phyloP scores from a whole-genome alignment of 2,888 invertebrate species.

The Schizotus pectinicornis region DNA sequence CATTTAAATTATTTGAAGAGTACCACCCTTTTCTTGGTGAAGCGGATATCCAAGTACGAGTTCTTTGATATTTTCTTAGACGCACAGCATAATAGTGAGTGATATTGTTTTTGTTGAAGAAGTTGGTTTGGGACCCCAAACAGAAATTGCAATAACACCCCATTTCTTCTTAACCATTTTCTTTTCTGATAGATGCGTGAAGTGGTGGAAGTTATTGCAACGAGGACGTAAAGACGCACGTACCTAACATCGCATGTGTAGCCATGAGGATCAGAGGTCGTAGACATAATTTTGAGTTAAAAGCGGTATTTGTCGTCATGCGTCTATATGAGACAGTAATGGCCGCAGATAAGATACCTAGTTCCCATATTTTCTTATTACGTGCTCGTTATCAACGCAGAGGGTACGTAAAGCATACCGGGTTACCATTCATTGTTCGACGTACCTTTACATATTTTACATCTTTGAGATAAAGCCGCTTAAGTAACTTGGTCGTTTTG shows the following conservation, averaged over 20 bases:
- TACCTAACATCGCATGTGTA: background rate
- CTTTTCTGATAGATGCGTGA: background rate
- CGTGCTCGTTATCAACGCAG: conserved; percentile 2
- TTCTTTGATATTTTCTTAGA: too few relatives aligned
- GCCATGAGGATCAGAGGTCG: conserved; percentile 32
- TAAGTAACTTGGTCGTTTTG: conserved; percentile 2
- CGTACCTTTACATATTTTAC: background rate
- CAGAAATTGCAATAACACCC: too few relatives aligned
- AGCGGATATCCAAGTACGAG: too few relatives aligned
- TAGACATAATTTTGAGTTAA: conserved; percentile 39
- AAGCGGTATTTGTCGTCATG: conserved; percentile 30
- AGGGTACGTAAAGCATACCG: background rate
- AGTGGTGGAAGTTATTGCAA: background rate
- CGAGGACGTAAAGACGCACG: background rate
- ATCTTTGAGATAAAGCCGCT: conserved; percentile 4
- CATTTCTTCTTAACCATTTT: too few relatives aligned
- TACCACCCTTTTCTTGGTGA: too few relatives aligned
- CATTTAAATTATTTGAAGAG: too few relatives aligned
- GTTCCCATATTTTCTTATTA: conserved; percentile 5
- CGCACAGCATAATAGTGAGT: too few relatives aligned
- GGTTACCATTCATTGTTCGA: background rate
- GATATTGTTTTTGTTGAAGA: too few relatives aligned
- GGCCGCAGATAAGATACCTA: background rate
- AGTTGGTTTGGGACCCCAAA: too few relatives aligned
- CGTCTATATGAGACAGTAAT: background rate